Evolutionary conservation across 23 tunicate species (phyloP).

Genomic region (Ciona savignyi): DNA sequence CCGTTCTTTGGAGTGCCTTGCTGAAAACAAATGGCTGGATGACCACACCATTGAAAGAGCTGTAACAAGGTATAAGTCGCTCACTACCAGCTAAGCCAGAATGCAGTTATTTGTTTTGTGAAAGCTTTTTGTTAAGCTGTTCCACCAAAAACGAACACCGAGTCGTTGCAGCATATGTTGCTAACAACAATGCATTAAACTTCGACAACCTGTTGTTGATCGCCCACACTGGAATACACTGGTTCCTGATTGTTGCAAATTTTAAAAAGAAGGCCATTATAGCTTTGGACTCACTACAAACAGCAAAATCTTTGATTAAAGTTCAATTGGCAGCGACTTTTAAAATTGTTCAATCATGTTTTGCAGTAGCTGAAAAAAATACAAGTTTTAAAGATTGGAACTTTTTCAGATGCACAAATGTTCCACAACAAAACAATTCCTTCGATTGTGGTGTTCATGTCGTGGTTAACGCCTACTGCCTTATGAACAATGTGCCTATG

Average conservation of each 20-base stretch:
- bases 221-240: not conserved
- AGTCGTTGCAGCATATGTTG: not conserved
- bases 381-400: not conserved
- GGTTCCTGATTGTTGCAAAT: not conserved
- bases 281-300: not conserved
- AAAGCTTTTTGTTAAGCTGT: not conserved
- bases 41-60: not conserved
- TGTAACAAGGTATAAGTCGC: too few species aligned
- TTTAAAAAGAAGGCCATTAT: not conserved
- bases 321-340: not conserved
- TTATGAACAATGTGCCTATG: not conserved
- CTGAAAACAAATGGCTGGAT: not conserved
- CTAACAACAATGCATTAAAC: not conserved
- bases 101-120: not conserved
- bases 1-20: constrained; percentile 1
- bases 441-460: constrained; percentile 9
- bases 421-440: constrained; percentile 6
- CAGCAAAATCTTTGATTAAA: not conserved
- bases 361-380: not conserved
- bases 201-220: not conserved
- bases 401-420: not conserved
- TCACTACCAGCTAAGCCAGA: too few species aligned
- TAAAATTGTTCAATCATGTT: not conserved
- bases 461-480: not conserved
- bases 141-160: not conserved